Percentiles rank a stretch among this genome's conserved stretches.
Conservation (phyloP, 2,888 invertebrate species). For the Chouioia cunea region DNA sequence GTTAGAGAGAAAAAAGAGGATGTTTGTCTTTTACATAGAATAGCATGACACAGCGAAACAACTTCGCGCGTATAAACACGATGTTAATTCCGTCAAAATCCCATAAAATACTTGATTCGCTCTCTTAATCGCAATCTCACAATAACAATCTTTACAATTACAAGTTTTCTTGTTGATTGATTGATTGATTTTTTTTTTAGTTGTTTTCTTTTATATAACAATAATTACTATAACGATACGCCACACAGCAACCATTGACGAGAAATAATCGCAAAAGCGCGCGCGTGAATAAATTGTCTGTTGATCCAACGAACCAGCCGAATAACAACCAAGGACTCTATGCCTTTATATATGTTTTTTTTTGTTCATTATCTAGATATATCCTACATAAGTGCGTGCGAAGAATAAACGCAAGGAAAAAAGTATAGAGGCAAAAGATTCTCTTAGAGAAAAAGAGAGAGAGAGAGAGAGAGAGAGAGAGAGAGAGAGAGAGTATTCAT, state of each 20-base stretch:
- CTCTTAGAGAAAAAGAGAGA: neutral
- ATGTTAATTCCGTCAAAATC: slow-evolving; percentile 57
- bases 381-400: slow-evolving; percentile 7
- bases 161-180: no score
- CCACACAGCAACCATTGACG: slow-evolving; percentile 4
- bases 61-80: slow-evolving; percentile 39
- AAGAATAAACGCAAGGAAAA: slow-evolving; percentile 5
- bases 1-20: no score
- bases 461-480: neutral
- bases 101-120: slow-evolving; percentile 42
- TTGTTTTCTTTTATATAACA: neutral
- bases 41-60: slow-evolving; percentile 67
- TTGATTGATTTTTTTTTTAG: no score
- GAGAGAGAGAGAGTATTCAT: slow-evolving; percentile 46
- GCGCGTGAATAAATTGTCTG: slow-evolving; percentile 49
- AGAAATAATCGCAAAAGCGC: slow-evolving; percentile 37
- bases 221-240: slow-evolving; percentile 10
- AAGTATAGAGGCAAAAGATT: neutral
- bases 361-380: neutral
- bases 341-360: slow-evolving; percentile 3
- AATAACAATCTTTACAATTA: slow-evolving; percentile 22
- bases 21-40: slow-evolving; percentile 52
- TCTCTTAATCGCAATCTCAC: neutral
- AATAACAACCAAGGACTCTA: slow-evolving; percentile 53
- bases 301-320: slow-evolving; percentile 65